phyloP scores from a whole-genome alignment of 2,113 vertebrate species.

The Trematocara marginatum region DNA sequence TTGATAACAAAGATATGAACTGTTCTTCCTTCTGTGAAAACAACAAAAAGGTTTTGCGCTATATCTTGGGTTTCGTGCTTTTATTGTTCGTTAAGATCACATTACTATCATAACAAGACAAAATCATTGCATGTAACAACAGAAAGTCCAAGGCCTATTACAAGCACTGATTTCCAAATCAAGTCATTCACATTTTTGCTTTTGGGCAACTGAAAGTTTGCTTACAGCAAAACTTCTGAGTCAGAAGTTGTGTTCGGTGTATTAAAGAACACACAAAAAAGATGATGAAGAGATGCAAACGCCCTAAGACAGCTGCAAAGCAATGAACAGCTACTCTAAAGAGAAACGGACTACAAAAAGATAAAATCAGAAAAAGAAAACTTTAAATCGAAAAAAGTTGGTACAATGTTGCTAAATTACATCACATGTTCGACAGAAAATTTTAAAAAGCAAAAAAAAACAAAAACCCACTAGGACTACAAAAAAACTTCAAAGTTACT shows the following conservation, averaged over 20 bases:
- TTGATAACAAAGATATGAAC: not conserved
- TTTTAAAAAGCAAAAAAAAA: rapidly evolving
- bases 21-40: not conserved
- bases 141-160: not conserved
- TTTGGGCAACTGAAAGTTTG: not conserved
- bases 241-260: not conserved
- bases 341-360: rapidly evolving
- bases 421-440: not conserved
- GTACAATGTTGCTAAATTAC: not conserved
- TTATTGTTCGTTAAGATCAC: not conserved
- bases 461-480: not conserved
- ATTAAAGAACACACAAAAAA: not conserved
- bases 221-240: rapidly evolving
- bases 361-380: rapidly evolving
- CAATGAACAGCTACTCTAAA: not conserved
- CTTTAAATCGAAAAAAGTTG: rapidly evolving
- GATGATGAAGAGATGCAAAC: not conserved
- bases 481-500: not conserved
- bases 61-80: not conserved
- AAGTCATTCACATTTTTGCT: not conserved
- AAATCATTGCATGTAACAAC: rapidly evolving
- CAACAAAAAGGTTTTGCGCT: rapidly evolving
- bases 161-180: not conserved
- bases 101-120: not conserved
- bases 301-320: not conserved